Evolutionary conservation across 2,797 vertebrate genomes (phyloP), one percentile per base, ranked within the genome.

Genomic region (Typhlichthys subterraneus): DNA sequence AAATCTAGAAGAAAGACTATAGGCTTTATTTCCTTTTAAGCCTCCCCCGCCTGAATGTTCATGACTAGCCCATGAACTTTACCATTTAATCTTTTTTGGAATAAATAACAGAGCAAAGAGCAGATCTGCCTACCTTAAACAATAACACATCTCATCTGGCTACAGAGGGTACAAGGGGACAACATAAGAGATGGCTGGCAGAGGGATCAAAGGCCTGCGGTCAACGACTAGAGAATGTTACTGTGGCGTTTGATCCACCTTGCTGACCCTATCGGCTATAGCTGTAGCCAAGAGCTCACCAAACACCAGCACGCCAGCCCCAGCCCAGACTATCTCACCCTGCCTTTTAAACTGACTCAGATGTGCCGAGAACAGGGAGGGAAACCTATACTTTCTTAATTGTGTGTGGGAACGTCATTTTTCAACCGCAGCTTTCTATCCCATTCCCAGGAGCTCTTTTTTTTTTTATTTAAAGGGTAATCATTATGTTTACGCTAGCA

Each of bases 41-140:
- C 69, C 75, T 53, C 72, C 50, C 0, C 2, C 5, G 47, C 73
- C 69, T 77, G 73, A 80, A 75, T 72, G 76, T 52, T 72, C 67
- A 73, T 45, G 56, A 72, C 57, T 52, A 59, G 45, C 65, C 38
- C 51, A 67, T 57, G 53, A 51, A 66, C 71, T 72, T 48, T 63
- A 75, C 70, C 61, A 80, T 72, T 71, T 71, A 45, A 29, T 31
- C 75, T 69, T 69, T 73, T 56, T 46, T 38, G 48, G 60, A 75
- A 79, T 72, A 70, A 75, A 81, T 61, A 76, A 50, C 55, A 49
- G 29, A 11, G 14, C 10, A 17, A 5, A 75, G 59, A 66, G 77
- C 71, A 81, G 67, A 79, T 89, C 83, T 87, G 81, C 71, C 64
- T 72, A 72, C 63, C 59, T 79, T 61, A 55, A 84, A 83, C 67